These are phyloP conservation scores for Crotalus tigris DNA, from an alignment of 2,113 vertebrate genomes.

Conservation along the genomic window DNA sequence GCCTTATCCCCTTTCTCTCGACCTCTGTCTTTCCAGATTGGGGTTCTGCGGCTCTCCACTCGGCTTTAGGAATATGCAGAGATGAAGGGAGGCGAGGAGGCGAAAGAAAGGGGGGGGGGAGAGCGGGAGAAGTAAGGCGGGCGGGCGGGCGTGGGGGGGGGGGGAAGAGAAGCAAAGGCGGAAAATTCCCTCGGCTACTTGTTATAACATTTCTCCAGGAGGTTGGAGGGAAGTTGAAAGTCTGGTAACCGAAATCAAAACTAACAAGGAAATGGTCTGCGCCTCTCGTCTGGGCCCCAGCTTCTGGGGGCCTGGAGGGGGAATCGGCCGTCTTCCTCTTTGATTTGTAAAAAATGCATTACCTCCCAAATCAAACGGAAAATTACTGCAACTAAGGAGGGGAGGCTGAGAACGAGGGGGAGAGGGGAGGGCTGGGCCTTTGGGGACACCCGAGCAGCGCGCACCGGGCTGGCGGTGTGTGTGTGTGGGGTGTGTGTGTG, in stretches of 20 bases:
- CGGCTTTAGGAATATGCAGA: slow-evolving; percentile 4
- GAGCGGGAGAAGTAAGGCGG: neutral
- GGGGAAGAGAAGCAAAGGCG: slow-evolving; percentile 51
- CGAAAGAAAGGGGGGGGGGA: too few relatives aligned
- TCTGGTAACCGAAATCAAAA: slow-evolving; percentile 88
- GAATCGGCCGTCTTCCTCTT: slow-evolving; percentile 72
- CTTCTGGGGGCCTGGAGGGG: slow-evolving; percentile 73
- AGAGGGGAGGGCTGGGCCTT: neutral
- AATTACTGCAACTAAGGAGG: slow-evolving; percentile 76
- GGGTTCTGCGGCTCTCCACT: neutral
- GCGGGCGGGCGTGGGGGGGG: slow-evolving; percentile 5
- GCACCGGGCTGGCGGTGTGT: neutral
- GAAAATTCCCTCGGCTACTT: slow-evolving; percentile 90
- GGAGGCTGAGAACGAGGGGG: neutral
- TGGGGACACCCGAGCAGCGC: too few relatives aligned
- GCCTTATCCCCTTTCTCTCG: neutral
- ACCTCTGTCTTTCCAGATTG: too few relatives aligned
- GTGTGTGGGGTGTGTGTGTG: too few relatives aligned
- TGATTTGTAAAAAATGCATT: slow-evolving; percentile 91
- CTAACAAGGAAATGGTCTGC: slow-evolving; percentile 90
- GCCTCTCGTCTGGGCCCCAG: slow-evolving; percentile 76
- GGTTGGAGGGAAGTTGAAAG: slow-evolving; percentile 90
- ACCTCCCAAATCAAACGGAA: slow-evolving; percentile 89
- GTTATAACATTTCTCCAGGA: slow-evolving; percentile 97
- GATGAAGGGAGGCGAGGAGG: slow-evolving; percentile 19